Base-by-base conservation (phyloP, 2,797 vertebrate species). In the Columba guinea region DNA sequence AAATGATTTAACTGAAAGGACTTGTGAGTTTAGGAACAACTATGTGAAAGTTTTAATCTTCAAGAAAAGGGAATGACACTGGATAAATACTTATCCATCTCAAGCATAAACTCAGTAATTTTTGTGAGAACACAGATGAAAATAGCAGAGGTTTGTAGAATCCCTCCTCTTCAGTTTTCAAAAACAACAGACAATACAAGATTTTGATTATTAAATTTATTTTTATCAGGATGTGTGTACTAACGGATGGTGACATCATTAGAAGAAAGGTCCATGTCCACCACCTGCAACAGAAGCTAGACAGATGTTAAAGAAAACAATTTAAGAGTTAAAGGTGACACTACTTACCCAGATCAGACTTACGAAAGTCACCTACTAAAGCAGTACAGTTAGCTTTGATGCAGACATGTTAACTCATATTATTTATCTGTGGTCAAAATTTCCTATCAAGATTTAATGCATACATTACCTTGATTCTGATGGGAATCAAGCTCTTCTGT, bases 271-370 rank as follows among this genome's bases (percentile, higher is more conserved):
- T 97, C 98, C 98, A 98, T 97, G 98, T 97, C 97, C 98, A 98
- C 91, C 68, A 98, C 98, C 99, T 99, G 99, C 97, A 98, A 98
- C 95, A 98, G 98, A 99, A 98, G 97, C 98, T 99, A 94, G 95
- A 98, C 64, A 99, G 96, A 97, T 41, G 90, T 98, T 98, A 98
- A 98, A 97, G 89, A 97, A 96, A 96, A 95, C 93, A 96, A 71
- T 71, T 93, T 48, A 96, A 96, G 84, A 89, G 88, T 93, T 88
- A 96, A 95, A 95, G 65, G 83, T 49, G 35, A 92, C 81, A 96
- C 90, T 97, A 98, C 98, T 98, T 97, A 98, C 97, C 97, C 75
- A 90, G 53, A 91, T 63, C 51, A 96, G 89, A 94, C 76, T 84
- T 94, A 95, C 19, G 71, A 96, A 93, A 93, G 56, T 77, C 91